These are phyloP conservation scores for Drosophila sp. DNA, from an alignment of 1,140 invertebrate genomes.

Conservation along the genomic window DNA sequence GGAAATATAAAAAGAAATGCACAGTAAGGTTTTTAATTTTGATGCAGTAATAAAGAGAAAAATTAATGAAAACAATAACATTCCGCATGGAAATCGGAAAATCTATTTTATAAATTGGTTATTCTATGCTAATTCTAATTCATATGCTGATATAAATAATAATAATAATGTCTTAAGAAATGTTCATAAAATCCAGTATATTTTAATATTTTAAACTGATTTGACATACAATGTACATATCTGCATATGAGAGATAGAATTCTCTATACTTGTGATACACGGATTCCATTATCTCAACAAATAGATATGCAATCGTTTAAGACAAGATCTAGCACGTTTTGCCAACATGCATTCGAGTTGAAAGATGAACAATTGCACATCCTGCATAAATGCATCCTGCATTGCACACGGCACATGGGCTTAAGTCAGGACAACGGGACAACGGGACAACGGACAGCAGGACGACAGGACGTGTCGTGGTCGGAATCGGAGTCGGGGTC, in stretches of 20 bases:
- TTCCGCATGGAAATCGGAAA: too few relatives aligned
- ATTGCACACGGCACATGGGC: slow-evolving; percentile 61
- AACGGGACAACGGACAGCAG: neutral
- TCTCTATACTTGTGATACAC: neutral
- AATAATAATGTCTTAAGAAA: too few relatives aligned
- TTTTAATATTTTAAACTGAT: too few relatives aligned
- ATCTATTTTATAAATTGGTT: too few relatives aligned
- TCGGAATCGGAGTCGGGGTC: slow-evolving; percentile 11
- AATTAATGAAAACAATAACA: too few relatives aligned
- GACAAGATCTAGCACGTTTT: slow-evolving; percentile 45
- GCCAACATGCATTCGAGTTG: slow-evolving; percentile 60
- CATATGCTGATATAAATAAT: too few relatives aligned
- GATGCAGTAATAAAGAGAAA: too few relatives aligned
- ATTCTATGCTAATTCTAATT: too few relatives aligned
- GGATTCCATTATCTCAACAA: neutral
- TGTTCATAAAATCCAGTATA: too few relatives aligned
- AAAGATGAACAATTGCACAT: slow-evolving; percentile 68
- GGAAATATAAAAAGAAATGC: too few relatives aligned
- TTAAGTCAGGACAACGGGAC: slow-evolving; percentile 40
- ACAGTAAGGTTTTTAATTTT: too few relatives aligned
- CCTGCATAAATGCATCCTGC: slow-evolving; percentile 60
- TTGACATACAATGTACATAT: too few relatives aligned
- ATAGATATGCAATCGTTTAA: slow-evolving; percentile 26
- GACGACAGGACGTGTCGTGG: neutral
- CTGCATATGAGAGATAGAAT: neutral